Evolutionary conservation across 2,888 invertebrate genomes (phyloP).

Genomic region (Tinea semifulvella): DNA sequence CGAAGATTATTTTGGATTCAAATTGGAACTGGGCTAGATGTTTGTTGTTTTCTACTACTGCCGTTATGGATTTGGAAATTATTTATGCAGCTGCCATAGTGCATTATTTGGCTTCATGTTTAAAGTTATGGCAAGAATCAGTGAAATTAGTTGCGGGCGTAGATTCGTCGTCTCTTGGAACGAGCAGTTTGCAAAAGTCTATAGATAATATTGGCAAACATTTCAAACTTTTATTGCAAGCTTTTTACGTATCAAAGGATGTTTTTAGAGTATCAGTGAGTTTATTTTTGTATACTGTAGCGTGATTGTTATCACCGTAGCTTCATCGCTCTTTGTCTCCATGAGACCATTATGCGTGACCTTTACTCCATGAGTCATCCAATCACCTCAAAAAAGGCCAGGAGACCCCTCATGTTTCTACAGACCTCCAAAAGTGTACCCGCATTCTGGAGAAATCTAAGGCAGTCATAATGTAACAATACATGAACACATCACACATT

Average conservation of each 20-base stretch:
- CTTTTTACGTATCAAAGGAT: neutral
- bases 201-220: neutral
- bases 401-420: too few species aligned
- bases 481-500: too few species aligned
- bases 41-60: neutral
- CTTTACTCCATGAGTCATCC: too few species aligned
- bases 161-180: neutral
- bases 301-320: too few species aligned
- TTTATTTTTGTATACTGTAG: neutral
- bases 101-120: neutral
- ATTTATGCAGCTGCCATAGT: neutral
- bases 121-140: neutral
- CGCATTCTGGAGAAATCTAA: too few species aligned
- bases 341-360: too few species aligned
- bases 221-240: neutral
- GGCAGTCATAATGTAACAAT: too few species aligned
- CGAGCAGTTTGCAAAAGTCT: neutral
- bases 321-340: too few species aligned
- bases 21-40: slow-evolving; percentile 3
- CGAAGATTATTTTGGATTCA: neutral
- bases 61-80: neutral
- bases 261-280: slow-evolving; percentile 5
- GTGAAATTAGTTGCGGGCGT: neutral
- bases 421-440: too few species aligned
- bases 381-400: too few species aligned